These are phyloP conservation scores for Callionymus lyra DNA, from an alignment of 2,113 vertebrate species.

Conservation along the genomic window DNA sequence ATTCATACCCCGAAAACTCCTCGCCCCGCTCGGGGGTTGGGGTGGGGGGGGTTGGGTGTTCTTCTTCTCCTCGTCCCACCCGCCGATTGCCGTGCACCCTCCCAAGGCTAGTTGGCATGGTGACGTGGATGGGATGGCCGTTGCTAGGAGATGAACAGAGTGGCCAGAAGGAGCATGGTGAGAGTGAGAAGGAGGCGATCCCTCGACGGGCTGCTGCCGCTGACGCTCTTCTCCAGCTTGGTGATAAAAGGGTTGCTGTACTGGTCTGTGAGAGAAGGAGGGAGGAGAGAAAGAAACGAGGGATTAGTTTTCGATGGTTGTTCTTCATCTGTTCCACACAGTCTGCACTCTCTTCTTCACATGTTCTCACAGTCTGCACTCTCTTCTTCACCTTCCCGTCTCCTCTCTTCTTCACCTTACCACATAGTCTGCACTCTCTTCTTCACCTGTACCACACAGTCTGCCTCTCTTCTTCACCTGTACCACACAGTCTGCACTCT, in stretches of 20 bases:
- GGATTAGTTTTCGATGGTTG: no score
- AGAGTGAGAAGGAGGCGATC: slow-evolving; percentile 85
- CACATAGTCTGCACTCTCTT: no score
- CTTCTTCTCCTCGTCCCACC: slow-evolving; percentile 15
- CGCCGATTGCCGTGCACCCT: slow-evolving; percentile 32
- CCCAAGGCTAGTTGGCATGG: slow-evolving; percentile 62
- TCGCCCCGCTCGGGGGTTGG: no score
- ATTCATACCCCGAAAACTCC: slow-evolving; percentile 20
- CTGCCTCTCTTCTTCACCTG: no score
- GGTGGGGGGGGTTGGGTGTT: no score
- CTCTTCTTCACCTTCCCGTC: no score
- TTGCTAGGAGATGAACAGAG: slow-evolving; percentile 84
- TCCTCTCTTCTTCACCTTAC: no score
- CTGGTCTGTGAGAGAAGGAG: slow-evolving; percentile 65
- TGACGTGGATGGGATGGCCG: slow-evolving; percentile 43
- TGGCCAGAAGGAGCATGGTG: slow-evolving; percentile 79
- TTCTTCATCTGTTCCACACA: no score
- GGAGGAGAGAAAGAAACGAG: not conserved
- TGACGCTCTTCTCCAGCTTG: slow-evolving; percentile 95
- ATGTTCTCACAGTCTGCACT: no score
- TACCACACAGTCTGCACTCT: no score
- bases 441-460: no score
- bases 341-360: no score
- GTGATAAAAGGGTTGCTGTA: slow-evolving; percentile 79
- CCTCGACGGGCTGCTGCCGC: slow-evolving; percentile 87